Evolutionary conservation across 2,113 vertebrate species (phyloP).

Genomic region (Cyphomyrus discorhynchus): DNA sequence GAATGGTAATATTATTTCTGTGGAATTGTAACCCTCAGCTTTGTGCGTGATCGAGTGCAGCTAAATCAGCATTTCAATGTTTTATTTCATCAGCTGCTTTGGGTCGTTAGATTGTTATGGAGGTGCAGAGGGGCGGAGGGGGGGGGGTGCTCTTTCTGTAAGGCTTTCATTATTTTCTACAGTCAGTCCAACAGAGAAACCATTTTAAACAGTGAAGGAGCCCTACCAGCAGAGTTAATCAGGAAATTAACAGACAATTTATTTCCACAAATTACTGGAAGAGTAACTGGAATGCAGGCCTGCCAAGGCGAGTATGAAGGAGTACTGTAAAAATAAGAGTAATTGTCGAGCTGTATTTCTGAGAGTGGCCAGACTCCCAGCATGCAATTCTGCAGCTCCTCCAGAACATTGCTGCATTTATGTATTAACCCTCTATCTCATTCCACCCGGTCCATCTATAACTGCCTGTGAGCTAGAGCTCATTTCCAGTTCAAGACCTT

Average conservation of each 20-base stretch:
- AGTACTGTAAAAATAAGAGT: neutral
- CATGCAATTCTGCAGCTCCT: neutral
- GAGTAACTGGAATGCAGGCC: neutral
- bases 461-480: neutral
- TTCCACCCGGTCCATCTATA: neutral
- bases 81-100: constrained; percentile 1
- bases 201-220: neutral
- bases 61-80: neutral
- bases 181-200: neutral
- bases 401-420: neutral
- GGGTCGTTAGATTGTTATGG: neutral
- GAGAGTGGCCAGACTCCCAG: neutral
- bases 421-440: neutral
- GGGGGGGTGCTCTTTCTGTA: neutral
- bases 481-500: neutral
- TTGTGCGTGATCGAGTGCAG: neutral
- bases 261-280: neutral
- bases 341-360: neutral
- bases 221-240: neutral
- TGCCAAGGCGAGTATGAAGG: neutral
- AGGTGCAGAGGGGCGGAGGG: neutral
- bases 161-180: neutral
- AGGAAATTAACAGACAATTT: neutral
- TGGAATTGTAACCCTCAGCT: neutral
- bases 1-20: neutral